Evolutionary conservation across 2,888 invertebrate species (phyloP).

Genomic region (Agapetus fuscipes): DNA sequence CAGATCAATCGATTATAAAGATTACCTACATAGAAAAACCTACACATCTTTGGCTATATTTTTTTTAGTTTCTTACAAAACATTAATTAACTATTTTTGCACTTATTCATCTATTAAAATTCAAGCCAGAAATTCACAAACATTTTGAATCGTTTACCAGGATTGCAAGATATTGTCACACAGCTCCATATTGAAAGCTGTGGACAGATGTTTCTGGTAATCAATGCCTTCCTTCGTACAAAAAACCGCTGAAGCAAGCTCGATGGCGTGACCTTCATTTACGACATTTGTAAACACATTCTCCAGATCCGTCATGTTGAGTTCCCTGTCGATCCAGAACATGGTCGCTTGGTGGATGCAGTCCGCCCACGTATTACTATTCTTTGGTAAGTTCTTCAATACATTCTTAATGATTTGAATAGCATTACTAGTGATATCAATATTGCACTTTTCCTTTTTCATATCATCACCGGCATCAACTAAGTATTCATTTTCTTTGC

Average conservation of each 20-base stretch:
- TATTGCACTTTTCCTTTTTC: neutral
- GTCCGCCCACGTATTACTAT: conserved; percentile 25
- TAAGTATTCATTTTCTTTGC: conserved; percentile 13
- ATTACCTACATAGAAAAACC: too few species aligned
- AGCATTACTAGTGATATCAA: conserved; percentile 10
- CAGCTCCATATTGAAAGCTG: conserved; percentile 41
- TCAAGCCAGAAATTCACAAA: neutral
- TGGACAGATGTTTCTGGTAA: conserved; percentile 38
- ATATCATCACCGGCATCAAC: neutral
- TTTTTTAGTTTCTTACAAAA: too few species aligned
- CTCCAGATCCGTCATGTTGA: conserved; percentile 44
- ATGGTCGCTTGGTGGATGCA: conserved; percentile 29
- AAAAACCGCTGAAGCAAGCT: conserved; percentile 40
- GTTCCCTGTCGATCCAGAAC: conserved; percentile 35
- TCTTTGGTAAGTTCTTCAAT: conserved; percentile 12
- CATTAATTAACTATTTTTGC: too few species aligned
- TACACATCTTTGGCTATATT: too few species aligned
- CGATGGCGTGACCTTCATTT: conserved; percentile 35
- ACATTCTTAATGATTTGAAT: conserved; percentile 9
- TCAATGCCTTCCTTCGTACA: conserved; percentile 39
- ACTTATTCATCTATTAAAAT: too few species aligned
- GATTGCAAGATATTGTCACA: conserved; percentile 40
- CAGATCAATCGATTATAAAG: too few species aligned
- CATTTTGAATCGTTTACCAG: conserved; percentile 26
- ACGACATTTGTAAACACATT: conserved; percentile 45